phyloP scores from a whole-genome alignment of 2,888 invertebrate species.

The Callimorpha dominula region DNA sequence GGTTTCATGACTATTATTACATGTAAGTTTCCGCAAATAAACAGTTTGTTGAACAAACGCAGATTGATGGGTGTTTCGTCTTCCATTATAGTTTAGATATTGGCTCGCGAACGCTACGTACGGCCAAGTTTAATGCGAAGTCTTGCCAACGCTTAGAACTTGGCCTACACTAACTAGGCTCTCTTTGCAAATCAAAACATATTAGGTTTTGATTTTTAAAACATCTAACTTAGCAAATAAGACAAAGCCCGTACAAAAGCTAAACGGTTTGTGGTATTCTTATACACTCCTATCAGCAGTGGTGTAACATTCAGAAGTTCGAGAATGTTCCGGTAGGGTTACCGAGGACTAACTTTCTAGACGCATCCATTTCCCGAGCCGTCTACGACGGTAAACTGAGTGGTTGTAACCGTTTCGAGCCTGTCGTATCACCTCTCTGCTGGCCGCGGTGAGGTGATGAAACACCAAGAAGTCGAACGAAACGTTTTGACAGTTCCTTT shows the following conservation, averaged over 20 bases:
- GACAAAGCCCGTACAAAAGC: neutral
- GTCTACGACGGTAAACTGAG: too few relatives aligned
- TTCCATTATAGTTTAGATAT: slow-evolving; percentile 45
- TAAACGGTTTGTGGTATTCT: too few relatives aligned
- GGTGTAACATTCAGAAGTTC: too few relatives aligned
- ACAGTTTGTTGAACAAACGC: neutral
- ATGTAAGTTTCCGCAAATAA: neutral
- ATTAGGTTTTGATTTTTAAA: neutral
- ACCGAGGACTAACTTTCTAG: too few relatives aligned
- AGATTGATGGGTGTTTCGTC: slow-evolving; percentile 39
- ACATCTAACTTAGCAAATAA: neutral
- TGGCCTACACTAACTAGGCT: neutral
- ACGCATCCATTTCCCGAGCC: too few relatives aligned
- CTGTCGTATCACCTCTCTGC: too few relatives aligned
- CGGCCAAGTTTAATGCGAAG: slow-evolving; percentile 41
- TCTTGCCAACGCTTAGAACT: slow-evolving; percentile 27
- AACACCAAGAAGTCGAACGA: too few relatives aligned
- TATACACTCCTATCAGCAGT: too few relatives aligned
- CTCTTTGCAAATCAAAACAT: neutral
- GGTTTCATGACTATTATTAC: neutral
- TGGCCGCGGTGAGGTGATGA: too few relatives aligned
- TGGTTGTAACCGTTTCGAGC: too few relatives aligned
- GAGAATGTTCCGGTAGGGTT: too few relatives aligned
- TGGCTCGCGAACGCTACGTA: slow-evolving; percentile 22
- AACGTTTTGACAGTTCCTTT: too few relatives aligned